Conservation (phyloP, 2,113 vertebrate genomes). For the Leptocoma aspasia region DNA sequence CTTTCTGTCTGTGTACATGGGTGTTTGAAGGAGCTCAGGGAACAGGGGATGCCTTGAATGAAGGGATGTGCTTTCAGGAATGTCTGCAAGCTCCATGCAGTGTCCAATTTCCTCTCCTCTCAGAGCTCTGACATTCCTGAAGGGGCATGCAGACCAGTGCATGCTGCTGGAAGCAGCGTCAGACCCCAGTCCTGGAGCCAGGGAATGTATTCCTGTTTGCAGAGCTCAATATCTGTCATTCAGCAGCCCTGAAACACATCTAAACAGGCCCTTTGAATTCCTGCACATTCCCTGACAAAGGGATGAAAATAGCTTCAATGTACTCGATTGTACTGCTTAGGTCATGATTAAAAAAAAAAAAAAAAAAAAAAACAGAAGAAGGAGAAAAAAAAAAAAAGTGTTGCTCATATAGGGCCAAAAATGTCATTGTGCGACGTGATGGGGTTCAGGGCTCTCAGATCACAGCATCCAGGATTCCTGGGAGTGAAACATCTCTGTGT, state of each 20-base stretch:
- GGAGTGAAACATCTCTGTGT: neutral
- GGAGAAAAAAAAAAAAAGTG: neutral
- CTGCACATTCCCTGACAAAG: neutral
- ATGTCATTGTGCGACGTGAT: neutral
- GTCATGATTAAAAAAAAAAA: neutral
- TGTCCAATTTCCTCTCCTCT: neutral
- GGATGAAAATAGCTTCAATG: conserved; percentile 12
- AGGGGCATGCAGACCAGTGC: neutral
- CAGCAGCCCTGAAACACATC: neutral
- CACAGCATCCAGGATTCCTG: neutral
- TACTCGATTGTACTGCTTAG: neutral
- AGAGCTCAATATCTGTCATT: conserved; percentile 27
- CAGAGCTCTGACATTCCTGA: neutral
- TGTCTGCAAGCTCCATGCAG: neutral
- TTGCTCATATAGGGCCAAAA: neutral
- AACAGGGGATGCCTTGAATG: neutral
- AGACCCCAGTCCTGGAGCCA: neutral
- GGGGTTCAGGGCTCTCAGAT: neutral
- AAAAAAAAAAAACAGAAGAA: no score
- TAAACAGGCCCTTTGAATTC: conserved; percentile 27
- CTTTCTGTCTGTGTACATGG: rapidly evolving
- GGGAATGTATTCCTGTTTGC: neutral
- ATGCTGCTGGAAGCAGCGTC: neutral
- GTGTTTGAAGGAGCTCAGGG: neutral
- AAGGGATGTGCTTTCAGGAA: neutral